Evolutionary conservation across 1,140 invertebrate species (phyloP), one percentile per base, ranked within the genome.

Genomic region (Drosophila parabipectinata): DNA sequence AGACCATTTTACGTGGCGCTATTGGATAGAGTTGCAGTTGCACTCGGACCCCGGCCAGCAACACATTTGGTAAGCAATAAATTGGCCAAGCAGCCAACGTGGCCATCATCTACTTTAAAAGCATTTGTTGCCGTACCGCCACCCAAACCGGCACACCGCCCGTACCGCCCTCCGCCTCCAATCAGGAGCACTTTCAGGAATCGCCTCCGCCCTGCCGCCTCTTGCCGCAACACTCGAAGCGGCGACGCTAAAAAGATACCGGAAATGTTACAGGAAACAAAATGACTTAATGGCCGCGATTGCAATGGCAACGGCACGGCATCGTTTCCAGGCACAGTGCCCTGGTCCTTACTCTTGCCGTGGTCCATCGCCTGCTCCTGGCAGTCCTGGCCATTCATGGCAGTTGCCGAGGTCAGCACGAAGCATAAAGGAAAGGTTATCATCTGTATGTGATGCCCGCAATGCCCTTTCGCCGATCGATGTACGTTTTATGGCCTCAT

Each of bases 231-330:
- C 37, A 52, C 57, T 59, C 59, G 59, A 60, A 56, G 60, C 68
- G 66, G 62, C 56, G 66, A 66, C 50, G 79, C 82, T 82, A 88
- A 88, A 88, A 88, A 88, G 84, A 88, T 88, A 79, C 83, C 79
- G 83, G 78, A 89, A 88, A 79, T 88, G 84, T 84, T 66, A 64
- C 84, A 83, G 84, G 84, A 88, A 88, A 83, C 79, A 83, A 88
- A 88, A 88, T 88, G 83, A 88, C 84, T 88, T 88, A 88, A 88
- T 88, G 83, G 83, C 79, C 64, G 77, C 81, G 78, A 85, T 85
- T 87, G 81, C 82, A 72, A 75, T 50, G 79, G 79, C 73, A 72
- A 75, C 53, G 79, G 79, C 73, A 78, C 63, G 62, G 61, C 76
- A 81, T 69, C 67, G 51, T 71, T 71, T 57, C 21, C 67, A 69